These are phyloP conservation scores for Ormia ochracea DNA, from an alignment of 2,888 invertebrate species.

Conservation along the genomic window DNA sequence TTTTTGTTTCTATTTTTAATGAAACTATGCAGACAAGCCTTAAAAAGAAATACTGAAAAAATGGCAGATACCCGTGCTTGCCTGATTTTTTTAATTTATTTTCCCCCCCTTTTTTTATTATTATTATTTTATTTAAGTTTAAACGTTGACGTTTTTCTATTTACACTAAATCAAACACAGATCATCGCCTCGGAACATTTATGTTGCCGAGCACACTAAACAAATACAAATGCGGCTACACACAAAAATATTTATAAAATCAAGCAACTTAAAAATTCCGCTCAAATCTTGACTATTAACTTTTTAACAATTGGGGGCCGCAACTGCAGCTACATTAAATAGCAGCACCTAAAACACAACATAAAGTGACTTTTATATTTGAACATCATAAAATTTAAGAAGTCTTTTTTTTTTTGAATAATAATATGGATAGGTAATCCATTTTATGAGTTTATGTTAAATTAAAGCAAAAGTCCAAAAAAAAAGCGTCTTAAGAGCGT, in stretches of 20 bases:
- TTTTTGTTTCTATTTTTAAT: constrained; percentile 30
- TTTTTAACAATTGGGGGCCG: constrained; percentile 63
- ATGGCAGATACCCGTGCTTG: constrained; percentile 40
- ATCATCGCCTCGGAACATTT: constrained; percentile 63
- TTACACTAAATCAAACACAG: constrained; percentile 63
- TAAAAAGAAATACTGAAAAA: constrained; percentile 39
- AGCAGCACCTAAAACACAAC: constrained; percentile 21
- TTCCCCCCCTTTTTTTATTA: not conserved
- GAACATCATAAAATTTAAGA: constrained; percentile 9
- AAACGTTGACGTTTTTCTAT: constrained; percentile 60
- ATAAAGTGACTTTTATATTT: constrained; percentile 30
- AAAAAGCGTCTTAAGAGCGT: not conserved
- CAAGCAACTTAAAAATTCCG: constrained; percentile 31
- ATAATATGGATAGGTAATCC: not conserved
- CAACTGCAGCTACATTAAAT: constrained; percentile 57
- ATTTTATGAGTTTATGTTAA: not conserved
- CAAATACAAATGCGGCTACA: not conserved
- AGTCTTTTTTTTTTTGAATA: not conserved
- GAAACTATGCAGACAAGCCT: constrained; percentile 62
- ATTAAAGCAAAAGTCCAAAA: not conserved
- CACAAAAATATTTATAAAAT: not conserved
- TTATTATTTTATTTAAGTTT: constrained; percentile 30
- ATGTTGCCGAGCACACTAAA: constrained; percentile 35
- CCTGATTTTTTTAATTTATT: constrained; percentile 34
- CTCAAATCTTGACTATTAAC: constrained; percentile 38